Conservation (phyloP, 2,888 invertebrate genomes). For the Agapetus fuscipes region DNA sequence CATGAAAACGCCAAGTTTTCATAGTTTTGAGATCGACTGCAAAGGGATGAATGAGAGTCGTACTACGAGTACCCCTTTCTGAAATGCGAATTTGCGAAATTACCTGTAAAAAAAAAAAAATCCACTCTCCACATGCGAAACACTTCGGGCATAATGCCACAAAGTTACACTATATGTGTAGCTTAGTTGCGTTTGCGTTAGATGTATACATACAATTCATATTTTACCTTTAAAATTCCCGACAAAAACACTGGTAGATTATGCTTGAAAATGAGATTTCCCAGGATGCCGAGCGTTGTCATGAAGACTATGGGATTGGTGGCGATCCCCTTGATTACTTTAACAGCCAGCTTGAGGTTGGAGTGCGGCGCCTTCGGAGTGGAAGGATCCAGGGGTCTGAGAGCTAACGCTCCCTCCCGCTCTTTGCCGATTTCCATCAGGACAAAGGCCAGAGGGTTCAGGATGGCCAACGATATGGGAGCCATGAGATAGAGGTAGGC, state of each 20-base stretch:
- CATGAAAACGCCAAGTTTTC: too few species aligned
- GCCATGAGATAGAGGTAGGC: constrained; percentile 88
- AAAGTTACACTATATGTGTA: too few species aligned
- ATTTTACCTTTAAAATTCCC: constrained; percentile 63
- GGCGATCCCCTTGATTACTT: constrained; percentile 60
- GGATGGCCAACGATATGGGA: constrained; percentile 83
- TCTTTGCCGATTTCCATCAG: constrained; percentile 75
- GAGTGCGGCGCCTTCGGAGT: constrained; percentile 26
- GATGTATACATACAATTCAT: too few species aligned
- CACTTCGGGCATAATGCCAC: too few species aligned
- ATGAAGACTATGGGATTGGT: constrained; percentile 86
- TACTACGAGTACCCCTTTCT: too few species aligned
- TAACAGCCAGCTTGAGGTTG: constrained; percentile 34
- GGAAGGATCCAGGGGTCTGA: constrained; percentile 21
- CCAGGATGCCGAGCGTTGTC: constrained; percentile 84
- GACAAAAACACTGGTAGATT: constrained; percentile 65
- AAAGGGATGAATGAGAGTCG: too few species aligned
- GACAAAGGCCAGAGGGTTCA: constrained; percentile 87
- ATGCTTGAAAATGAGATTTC: constrained; percentile 73
- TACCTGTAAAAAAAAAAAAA: too few species aligned
- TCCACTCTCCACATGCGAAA: too few species aligned
- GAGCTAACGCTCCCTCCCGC: constrained; percentile 26
- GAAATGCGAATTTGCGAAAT: too few species aligned
- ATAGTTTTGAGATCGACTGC: too few species aligned
- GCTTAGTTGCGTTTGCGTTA: too few species aligned